Base-by-base conservation (phyloP, 2,888 invertebrate genomes). In the Acanthosepion esculentum region DNA sequence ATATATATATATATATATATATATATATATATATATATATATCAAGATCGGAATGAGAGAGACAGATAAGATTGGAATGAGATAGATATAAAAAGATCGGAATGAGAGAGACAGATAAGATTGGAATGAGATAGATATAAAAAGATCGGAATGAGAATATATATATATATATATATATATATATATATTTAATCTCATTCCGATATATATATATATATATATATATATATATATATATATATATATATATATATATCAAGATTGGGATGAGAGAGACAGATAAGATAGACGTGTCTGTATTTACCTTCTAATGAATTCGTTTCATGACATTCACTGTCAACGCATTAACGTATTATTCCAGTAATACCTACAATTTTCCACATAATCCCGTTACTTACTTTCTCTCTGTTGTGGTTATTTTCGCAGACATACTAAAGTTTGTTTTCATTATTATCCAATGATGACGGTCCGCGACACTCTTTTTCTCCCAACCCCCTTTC, bases 361-460 rank as follows among this genome's bases (percentile, higher is more conserved):
- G 78, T 12, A 78, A 78, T 78, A 78, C 78, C 15, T 78, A n/a
- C 78, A 78, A n/a, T 78, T 78, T 33, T 18, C n/a, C 78, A 78
- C 18, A n/a, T 78, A n/a, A 78, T 78, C 78, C 59, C 33, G 15
- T n/a, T 33, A 78, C 18, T 78, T 78, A 33, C 78, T 78, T 15
- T n/a, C 33, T 78, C 78, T 78, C 15, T 78, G 78, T 78, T 78
- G 78, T 78, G 78, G 78, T 78, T 78, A 78, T 78, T 78, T 78
- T 78, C 78, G 78, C 78, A 78, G 78, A n/a, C 78, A 78, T n/a
- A 78, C 78, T 15, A n/a, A 78, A 78, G 78, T 78, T 78, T 78
- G n/a, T 78, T 78, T 78, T 78, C 78, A 78, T 78, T 78, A 78
- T 78, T 78, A 78, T 78, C 78, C 78, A n/a, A n/a, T n/a, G 78